Base-by-base conservation (phyloP, 2,797 vertebrate genomes). In the Pseudopleuronectes americanus region DNA sequence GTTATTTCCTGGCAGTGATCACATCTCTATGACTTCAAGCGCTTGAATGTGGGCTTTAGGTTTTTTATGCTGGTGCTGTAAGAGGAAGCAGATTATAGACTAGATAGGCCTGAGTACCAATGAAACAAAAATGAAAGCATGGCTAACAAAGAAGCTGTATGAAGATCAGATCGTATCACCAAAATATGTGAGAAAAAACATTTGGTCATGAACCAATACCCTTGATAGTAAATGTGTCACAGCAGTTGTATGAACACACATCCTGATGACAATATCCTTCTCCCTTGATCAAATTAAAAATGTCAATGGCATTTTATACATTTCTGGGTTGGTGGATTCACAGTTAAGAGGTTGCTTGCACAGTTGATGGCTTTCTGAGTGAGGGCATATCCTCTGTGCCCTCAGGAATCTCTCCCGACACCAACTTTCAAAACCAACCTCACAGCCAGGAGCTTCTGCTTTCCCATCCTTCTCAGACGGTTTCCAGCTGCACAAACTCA, bases 401-500 rank as follows among this genome's bases (percentile, higher is more conserved):
- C 38, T 0, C 6, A 66, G 62, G 43, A 80, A 74, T 71, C 55
- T 62, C 56, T 68, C 57, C 60, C 60, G 8, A 68, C 74, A 64
- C 21, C 3, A 49, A 64, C 60, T 74, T 68, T 71, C 64, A 79
- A 57, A 68, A 71, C 64, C 61, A 60, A 53, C 12, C 21, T 63
- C 19, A 60, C 56, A 79, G 79, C 69, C 81, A 80, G 81, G 69
- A 88, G 77, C 79, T 81, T 77, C 75, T 61, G 1, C 64, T 71
- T 63, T 80, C 71, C 77, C 68, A 55, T 81, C 33, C 54, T 53
- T 74, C 19, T 57, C 59, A 76, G 85, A 90, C 41, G 1, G 54
- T 67, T 83, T 68, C 81, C 77, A 88, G 88, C 87, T 90, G 84
- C 81, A 79, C 75, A 59, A 66, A 82, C 61, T 3, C 12, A 60